phyloP scores from a whole-genome alignment of 2,113 vertebrate genomes.

The Corythaeola cristata region DNA sequence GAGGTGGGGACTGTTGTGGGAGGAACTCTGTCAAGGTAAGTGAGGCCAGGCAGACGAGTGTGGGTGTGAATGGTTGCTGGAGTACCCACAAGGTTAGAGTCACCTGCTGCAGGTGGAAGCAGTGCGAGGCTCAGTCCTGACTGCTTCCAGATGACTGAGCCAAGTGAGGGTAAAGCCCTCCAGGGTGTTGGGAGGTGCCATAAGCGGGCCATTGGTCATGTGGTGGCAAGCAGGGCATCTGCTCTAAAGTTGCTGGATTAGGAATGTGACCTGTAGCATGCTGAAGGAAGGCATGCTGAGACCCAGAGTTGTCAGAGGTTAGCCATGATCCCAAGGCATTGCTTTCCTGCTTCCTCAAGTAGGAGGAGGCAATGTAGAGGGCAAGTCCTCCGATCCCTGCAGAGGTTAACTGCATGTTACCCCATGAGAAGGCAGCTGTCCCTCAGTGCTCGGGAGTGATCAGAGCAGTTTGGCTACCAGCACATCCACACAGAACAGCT shows the following conservation, averaged over 20 bases:
- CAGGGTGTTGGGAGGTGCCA: not conserved
- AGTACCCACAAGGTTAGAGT: not conserved
- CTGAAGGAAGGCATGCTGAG: not conserved
- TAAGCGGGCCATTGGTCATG: not conserved
- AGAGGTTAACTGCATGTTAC: not conserved
- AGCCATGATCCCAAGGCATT: not conserved
- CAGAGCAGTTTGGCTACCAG: not conserved
- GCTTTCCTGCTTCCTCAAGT: not conserved
- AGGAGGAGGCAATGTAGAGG: not conserved
- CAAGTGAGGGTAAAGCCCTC: not conserved
- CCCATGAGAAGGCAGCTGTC: not conserved
- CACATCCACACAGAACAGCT: fast-evolving
- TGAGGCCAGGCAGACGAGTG: not conserved
- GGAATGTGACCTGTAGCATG: not conserved
- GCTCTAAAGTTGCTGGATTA: not conserved
- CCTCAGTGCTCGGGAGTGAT: fast-evolving
- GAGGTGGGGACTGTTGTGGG: constrained; percentile 98
- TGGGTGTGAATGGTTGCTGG: not conserved
- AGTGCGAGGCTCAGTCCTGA: not conserved
- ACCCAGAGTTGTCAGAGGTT: not conserved
- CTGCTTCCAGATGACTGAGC: not conserved
- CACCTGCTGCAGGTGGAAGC: not conserved
- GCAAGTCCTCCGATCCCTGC: not conserved
- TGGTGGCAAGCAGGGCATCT: not conserved
- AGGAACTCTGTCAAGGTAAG: constrained; percentile 95